Base-by-base conservation (phyloP, 1,140 invertebrate species). In the Aporrectodea caliginosa region DNA sequence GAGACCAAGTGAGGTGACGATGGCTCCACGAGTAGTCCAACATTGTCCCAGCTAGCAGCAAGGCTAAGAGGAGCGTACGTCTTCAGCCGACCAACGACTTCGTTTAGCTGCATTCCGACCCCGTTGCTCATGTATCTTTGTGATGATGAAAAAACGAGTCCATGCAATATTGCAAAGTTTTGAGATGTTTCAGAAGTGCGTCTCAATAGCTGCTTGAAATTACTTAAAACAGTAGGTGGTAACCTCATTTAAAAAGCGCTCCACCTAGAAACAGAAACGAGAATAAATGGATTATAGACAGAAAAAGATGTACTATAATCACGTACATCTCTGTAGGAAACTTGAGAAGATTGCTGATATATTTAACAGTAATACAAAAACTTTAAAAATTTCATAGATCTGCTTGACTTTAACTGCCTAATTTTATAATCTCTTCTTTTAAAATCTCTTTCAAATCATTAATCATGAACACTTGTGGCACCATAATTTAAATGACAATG, bases 1-100 rank as follows among this genome's bases (percentile, higher is more conserved):
- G 81, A 82, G 78, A 89, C 83, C 32, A 69, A 73, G 80, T 86
- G 83, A 1, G 84, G 85, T 16, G 90, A 85, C 82, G 90, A 90
- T 16, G 95, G 94, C 85, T 97, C 93, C 16, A 98, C 90, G 14
- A 98, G 88, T 2, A 98, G 87, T 6, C 97, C 97, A 33, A 97
- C 96, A 89, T 99, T 98, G 86, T 99, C 97, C 96, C 97, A 99
- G 34, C 90, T 91, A 82, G 92, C 95, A 0, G 96, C 94, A 16
- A 95, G 89, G 1, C 88, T 86, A 22, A 91, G 86, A 35, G 93
- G 91, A 14, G 94, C 94, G 88, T 93, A 92, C 30, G 89, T 85
- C 84, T 94, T 90, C 35, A 97, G 87, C 77, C 88, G 87, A 27
- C 88, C 82, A 1, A 95, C 85, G 1, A 95, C 90, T 68, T 90